Evolutionary conservation across 2,888 invertebrate genomes (phyloP).

Genomic region (Ptychoptera contaminata): DNA sequence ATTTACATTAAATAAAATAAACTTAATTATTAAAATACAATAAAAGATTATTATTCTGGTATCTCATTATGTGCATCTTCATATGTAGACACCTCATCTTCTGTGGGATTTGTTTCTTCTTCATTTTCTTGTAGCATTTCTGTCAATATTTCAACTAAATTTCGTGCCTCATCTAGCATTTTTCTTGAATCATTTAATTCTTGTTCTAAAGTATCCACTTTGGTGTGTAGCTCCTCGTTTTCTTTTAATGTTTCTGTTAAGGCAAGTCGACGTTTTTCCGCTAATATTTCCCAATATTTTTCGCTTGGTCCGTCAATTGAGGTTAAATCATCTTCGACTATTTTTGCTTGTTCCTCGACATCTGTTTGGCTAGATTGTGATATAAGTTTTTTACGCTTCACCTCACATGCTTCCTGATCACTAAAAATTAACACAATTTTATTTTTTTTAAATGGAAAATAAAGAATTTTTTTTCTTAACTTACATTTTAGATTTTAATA

Average conservation of each 20-base stretch:
- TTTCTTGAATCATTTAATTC: conserved; percentile 52
- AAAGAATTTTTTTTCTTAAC: conserved; percentile 13
- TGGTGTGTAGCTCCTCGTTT: conserved; percentile 42
- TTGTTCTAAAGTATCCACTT: conserved; percentile 30
- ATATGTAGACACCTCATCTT: background rate
- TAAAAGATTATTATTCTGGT: background rate
- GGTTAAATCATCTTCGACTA: conserved; percentile 53
- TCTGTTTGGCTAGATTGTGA: conserved; percentile 16
- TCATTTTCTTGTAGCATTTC: conserved; percentile 48
- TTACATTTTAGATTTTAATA: conserved; percentile 37
- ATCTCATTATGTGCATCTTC: background rate
- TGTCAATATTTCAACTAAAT: conserved; percentile 59
- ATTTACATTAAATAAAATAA: background rate
- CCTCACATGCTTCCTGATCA: conserved; percentile 16
- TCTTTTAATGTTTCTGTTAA: conserved; percentile 57
- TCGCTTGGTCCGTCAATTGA: conserved; percentile 51
- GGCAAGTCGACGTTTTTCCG: conserved; percentile 55
- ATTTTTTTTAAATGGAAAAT: background rate
- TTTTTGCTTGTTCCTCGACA: conserved; percentile 34
- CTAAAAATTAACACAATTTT: conserved; percentile 8
- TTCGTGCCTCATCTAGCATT: conserved; percentile 59
- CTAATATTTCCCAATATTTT: conserved; percentile 60
- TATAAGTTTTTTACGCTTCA: conserved; percentile 22
- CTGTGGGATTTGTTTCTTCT: conserved; percentile 15
- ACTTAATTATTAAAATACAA: background rate